phyloP scores from a whole-genome alignment of 2,797 vertebrate species.

The Scarus forsteni region DNA sequence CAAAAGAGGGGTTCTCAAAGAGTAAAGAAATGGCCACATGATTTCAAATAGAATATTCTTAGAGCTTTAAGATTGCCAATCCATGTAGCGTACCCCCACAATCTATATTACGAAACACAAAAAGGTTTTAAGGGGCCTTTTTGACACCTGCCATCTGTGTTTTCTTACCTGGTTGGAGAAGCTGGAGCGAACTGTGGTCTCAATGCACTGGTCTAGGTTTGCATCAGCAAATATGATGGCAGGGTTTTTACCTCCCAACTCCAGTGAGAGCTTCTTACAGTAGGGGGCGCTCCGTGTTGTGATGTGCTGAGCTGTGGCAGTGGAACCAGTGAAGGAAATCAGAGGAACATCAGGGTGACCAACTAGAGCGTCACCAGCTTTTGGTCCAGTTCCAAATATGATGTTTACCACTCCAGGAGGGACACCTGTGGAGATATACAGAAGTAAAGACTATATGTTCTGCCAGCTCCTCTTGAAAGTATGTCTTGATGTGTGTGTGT shows the following conservation, averaged over 20 bases:
- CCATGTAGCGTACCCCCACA: too few relatives aligned
- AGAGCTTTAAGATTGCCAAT: too few relatives aligned
- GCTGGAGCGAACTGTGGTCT: slow-evolving; percentile 92
- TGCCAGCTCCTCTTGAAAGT: too few relatives aligned
- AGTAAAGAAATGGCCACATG: too few relatives aligned
- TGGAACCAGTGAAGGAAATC: slow-evolving; percentile 97
- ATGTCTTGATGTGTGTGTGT: too few relatives aligned
- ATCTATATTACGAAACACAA: too few relatives aligned
- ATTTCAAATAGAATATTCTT: too few relatives aligned
- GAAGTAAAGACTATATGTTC: too few relatives aligned
- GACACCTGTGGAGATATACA: slow-evolving; percentile 81
- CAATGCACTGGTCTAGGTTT: slow-evolving; percentile 89
- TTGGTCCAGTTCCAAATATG: slow-evolving; percentile 89
- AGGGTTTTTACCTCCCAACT: slow-evolving; percentile 97
- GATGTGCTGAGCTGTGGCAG: slow-evolving; percentile 90
- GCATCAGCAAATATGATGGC: slow-evolving; percentile 94
- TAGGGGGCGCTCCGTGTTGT: slow-evolving; percentile 88
- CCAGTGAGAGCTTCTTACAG: slow-evolving; percentile 95
- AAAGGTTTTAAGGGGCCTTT: too few relatives aligned
- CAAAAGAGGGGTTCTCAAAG: too few relatives aligned
- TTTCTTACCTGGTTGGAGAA: slow-evolving; percentile 90
- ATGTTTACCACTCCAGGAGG: slow-evolving; percentile 94
- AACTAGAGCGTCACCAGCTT: slow-evolving; percentile 90
- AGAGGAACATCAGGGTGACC: slow-evolving; percentile 91
- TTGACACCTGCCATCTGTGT: background rate